A percentile compares a stretch with the other conserved stretches of the same genome.
phyloP scores from a whole-genome alignment of 2,113 vertebrate genomes.

The Osmerus mordax region DNA sequence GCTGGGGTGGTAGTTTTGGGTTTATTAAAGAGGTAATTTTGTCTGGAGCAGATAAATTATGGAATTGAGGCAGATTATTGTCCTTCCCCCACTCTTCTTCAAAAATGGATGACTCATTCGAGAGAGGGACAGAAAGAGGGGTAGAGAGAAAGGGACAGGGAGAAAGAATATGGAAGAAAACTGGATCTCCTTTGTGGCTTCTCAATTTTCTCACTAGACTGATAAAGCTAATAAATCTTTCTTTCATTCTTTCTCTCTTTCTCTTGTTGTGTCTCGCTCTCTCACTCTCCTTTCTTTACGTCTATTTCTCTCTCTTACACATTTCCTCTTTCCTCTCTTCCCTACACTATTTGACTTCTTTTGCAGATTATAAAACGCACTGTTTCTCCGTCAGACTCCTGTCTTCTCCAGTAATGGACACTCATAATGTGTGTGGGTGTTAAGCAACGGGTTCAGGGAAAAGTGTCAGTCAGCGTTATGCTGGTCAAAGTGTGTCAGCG shows the following conservation, averaged over 20 bases:
- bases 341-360: slow-evolving; percentile 19
- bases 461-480: too few species aligned
- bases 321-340: neutral
- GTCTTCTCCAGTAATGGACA: too few species aligned
- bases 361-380: too few species aligned
- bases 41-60: slow-evolving; percentile 68
- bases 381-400: too few species aligned
- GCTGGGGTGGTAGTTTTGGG: slow-evolving; percentile 61
- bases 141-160: neutral
- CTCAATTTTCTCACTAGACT: neutral
- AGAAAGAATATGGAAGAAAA: slow-evolving; percentile 35
- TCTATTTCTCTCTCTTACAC: neutral
- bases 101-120: slow-evolving; percentile 45
- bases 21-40: slow-evolving; percentile 73
- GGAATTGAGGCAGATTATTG: slow-evolving; percentile 71
- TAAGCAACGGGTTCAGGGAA: too few species aligned
- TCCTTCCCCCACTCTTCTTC: slow-evolving; percentile 34
- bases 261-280: neutral
- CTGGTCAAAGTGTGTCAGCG: neutral
- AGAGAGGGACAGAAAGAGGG: neutral
- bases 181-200: slow-evolving; percentile 5
- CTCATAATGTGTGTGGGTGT: too few species aligned
- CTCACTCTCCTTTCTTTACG: neutral
- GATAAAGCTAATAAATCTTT: neutral
- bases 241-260: neutral